phyloP scores from a whole-genome alignment of 1,140 invertebrate genomes.

The Steinernema khuongi region DNA sequence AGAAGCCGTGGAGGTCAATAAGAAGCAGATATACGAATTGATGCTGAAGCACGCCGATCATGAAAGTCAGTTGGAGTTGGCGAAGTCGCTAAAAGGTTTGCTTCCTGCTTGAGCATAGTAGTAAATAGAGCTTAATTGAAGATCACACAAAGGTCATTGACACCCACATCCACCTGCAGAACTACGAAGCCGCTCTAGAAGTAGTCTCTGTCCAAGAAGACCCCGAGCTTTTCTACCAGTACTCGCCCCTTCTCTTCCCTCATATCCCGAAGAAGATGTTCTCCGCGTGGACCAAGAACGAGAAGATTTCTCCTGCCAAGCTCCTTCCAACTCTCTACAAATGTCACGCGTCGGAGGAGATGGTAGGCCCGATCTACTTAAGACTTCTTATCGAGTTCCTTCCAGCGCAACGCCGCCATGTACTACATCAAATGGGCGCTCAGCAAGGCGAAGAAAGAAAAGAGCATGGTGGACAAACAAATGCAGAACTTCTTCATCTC shows the following conservation, averaged over 20 bases:
- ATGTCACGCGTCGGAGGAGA: constrained; percentile 1
- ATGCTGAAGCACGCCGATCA: constrained; percentile 33
- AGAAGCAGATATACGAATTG: constrained; percentile 36
- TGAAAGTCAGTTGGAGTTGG: constrained; percentile 35
- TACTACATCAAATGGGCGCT: constrained; percentile 21
- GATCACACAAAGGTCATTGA: constrained; percentile 31
- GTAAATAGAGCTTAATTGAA: background rate
- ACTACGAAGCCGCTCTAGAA: constrained; percentile 34
- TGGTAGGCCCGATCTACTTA: background rate
- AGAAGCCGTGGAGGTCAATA: constrained; percentile 28
- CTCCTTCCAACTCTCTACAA: constrained; percentile 10
- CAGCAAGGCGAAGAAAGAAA: constrained; percentile 1
- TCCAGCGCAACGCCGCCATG: constrained; percentile 26
- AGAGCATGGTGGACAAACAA: background rate
- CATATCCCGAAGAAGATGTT: constrained; percentile 28
- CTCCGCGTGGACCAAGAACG: constrained; percentile 15
- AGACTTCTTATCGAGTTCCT: background rate
- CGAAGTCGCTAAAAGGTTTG: constrained; percentile 27
- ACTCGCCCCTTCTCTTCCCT: constrained; percentile 21
- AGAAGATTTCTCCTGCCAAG: background rate
- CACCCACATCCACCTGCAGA: constrained; percentile 24
- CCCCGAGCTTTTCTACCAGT: background rate
- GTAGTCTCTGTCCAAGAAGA: background rate
- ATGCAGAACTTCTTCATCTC: constrained; percentile 32
- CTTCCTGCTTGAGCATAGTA: background rate